Evolutionary conservation across 2,113 vertebrate genomes (phyloP).

Genomic region (Gallinago media): DNA sequence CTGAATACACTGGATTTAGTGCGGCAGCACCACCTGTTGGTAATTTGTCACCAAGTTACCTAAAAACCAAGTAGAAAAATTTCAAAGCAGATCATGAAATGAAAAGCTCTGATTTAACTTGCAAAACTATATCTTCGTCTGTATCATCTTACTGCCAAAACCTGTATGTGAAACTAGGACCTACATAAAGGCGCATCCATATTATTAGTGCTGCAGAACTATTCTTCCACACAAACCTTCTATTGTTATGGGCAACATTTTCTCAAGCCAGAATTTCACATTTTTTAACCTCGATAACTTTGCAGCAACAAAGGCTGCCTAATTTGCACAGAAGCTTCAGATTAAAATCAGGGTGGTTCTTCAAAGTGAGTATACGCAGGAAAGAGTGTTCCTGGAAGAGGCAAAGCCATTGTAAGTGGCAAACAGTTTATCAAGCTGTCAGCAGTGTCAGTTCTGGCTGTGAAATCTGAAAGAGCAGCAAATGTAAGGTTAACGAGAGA

Average conservation of each 20-base stretch:
- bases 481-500: slow-evolving; percentile 56
- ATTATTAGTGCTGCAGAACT: neutral
- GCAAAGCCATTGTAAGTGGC: neutral
- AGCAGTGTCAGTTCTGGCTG: slow-evolving; percentile 43
- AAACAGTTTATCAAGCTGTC: slow-evolving; percentile 61
- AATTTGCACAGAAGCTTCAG: neutral
- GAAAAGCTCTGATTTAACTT: neutral
- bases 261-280: neutral
- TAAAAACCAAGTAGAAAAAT: neutral
- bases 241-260: neutral
- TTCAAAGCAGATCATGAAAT: neutral
- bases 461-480: slow-evolving; percentile 49
- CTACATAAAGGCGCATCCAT: neutral
- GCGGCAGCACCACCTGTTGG: slow-evolving; percentile 40
- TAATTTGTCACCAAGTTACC: neutral
- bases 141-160: neutral
- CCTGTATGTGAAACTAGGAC: neutral
- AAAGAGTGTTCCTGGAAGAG: slow-evolving; percentile 44
- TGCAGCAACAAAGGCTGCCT: neutral
- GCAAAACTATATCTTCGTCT: neutral
- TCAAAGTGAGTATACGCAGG: neutral
- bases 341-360: neutral
- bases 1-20: neutral
- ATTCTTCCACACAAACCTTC: neutral
- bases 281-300: neutral